These are phyloP conservation scores for Morpho helenor DNA, from an alignment of 2,888 invertebrate species.

Conservation along the genomic window DNA sequence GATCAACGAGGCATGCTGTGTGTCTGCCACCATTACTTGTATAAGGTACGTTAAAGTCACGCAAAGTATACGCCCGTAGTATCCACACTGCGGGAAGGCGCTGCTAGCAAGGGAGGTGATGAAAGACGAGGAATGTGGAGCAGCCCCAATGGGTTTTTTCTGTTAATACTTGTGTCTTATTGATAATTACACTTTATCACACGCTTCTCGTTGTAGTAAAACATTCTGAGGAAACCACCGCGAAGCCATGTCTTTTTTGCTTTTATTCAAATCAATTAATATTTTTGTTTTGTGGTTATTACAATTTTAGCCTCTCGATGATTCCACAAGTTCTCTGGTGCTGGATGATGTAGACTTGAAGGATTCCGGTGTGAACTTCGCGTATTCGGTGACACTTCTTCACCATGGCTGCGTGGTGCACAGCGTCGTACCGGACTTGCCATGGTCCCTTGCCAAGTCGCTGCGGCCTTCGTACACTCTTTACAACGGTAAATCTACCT, in stretches of 20 bases:
- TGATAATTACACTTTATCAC: too few species aligned
- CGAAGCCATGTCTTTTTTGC: too few species aligned
- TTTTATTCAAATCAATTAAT: too few species aligned
- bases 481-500: conserved; percentile 77
- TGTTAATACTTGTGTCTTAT: too few species aligned
- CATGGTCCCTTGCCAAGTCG: conserved; percentile 87
- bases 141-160: too few species aligned
- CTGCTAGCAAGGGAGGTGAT: too few species aligned
- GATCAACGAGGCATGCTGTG: conserved; percentile 85
- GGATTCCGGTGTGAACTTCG: conserved; percentile 87
- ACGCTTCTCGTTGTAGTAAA: too few species aligned
- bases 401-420: conserved; percentile 92
- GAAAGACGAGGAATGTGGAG: too few species aligned
- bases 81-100: too few species aligned
- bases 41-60: conserved; percentile 75
- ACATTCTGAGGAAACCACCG: too few species aligned
- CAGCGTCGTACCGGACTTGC: conserved; percentile 88
- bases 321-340: conserved; percentile 73
- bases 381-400: conserved; percentile 89
- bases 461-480: conserved; percentile 88
- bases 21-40: conserved; percentile 89
- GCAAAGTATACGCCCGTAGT: too few species aligned
- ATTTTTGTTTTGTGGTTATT: too few species aligned
- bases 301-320: conserved; percentile 74
- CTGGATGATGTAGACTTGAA: conserved; percentile 77